Evolutionary conservation across 2,888 invertebrate genomes (phyloP).

Genomic region (Notodromas monacha): DNA sequence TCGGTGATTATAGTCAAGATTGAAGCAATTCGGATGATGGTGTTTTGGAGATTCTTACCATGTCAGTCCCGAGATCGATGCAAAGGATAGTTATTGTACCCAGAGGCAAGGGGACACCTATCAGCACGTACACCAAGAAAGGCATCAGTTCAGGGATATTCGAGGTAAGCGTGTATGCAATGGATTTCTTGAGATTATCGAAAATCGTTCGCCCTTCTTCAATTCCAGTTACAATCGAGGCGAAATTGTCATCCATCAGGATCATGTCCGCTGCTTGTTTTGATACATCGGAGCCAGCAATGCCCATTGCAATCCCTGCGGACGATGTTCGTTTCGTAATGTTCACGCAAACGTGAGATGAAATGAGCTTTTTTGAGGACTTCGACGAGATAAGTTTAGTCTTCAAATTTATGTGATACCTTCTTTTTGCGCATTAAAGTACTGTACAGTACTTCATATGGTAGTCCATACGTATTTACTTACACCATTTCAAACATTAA

Average conservation of each 20-base stretch:
- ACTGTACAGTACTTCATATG: too few species aligned
- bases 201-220: constrained; percentile 17
- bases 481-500: too few species aligned
- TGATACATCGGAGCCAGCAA: constrained; percentile 12
- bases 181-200: constrained; percentile 21
- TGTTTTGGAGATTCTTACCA: too few species aligned
- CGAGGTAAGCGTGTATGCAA: too few species aligned
- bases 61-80: constrained; percentile 21
- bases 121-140: constrained; percentile 18
- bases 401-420: constrained; percentile 11
- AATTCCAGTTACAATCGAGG: constrained; percentile 12
- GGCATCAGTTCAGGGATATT: constrained; percentile 20
- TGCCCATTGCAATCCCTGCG: constrained; percentile 12
- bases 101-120: constrained; percentile 18
- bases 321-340: constrained; percentile 11
- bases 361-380: too few species aligned
- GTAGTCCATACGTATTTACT: too few species aligned
- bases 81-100: constrained; percentile 20
- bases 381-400: too few species aligned
- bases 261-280: constrained; percentile 11
- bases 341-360: too few species aligned
- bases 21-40: too few species aligned
- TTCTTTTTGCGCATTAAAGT: too few species aligned
- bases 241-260: constrained; percentile 10
- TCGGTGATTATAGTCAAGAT: too few species aligned